Percentiles rank a stretch among this genome's conserved stretches.
These are phyloP conservation scores for Myopa tessellatipennis DNA, from an alignment of 2,888 invertebrate species.

Conservation along the genomic window DNA sequence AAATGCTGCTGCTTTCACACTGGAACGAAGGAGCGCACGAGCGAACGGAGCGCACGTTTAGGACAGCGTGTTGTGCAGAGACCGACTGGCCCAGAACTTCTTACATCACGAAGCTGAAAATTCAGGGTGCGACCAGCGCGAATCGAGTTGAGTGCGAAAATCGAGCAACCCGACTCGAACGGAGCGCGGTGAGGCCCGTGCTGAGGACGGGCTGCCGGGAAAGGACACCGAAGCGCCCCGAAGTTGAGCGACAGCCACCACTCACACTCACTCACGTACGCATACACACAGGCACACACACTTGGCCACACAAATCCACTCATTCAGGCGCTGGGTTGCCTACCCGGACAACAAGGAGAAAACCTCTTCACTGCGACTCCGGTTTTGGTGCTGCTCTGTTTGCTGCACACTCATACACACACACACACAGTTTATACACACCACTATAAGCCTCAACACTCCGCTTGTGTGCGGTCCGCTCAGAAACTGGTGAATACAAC, in stretches of 20 bases:
- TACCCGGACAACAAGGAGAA: no score
- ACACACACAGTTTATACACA: not conserved
- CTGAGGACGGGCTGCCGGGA: not conserved
- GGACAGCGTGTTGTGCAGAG: slow-evolving; percentile 61
- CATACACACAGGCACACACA: slow-evolving; percentile 41
- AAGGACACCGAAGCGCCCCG: not conserved
- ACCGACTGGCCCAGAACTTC: slow-evolving; percentile 66
- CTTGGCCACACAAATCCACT: not conserved
- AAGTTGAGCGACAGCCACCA: slow-evolving; percentile 2
- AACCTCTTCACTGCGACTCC: not conserved
- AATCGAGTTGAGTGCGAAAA: slow-evolving; percentile 42
- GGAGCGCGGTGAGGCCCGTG: not conserved
- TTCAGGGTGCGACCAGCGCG: slow-evolving; percentile 63
- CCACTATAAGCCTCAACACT: not conserved
- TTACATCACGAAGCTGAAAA: slow-evolving; percentile 64
- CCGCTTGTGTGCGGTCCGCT: not conserved
- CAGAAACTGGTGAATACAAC: slow-evolving; percentile 13
- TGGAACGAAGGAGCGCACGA: slow-evolving; percentile 42
- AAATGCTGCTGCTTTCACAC: slow-evolving; percentile 36
- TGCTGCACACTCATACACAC: not conserved
- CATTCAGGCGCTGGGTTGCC: no score
- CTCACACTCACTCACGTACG: slow-evolving; percentile 46
- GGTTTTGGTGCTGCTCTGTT: not conserved
- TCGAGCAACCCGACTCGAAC: slow-evolving; percentile 38
- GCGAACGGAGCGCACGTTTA: slow-evolving; percentile 48